Conservation (phyloP, 2,113 vertebrate species). For the Toxotes jaculatrix region DNA sequence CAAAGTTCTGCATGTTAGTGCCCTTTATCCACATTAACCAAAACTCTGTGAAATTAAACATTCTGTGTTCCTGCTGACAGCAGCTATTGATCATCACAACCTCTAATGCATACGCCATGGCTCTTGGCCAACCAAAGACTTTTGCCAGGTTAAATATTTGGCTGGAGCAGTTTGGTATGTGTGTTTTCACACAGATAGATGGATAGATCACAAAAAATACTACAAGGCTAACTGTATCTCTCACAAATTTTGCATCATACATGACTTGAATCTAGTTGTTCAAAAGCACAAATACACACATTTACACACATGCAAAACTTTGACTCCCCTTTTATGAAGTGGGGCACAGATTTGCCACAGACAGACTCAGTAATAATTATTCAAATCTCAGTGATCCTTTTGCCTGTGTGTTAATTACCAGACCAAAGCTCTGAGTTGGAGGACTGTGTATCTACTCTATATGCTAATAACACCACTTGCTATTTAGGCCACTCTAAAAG, state of each 20-base stretch:
- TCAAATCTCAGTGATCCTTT: conserved; percentile 78
- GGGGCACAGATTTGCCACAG: conserved; percentile 64
- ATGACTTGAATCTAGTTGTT: not conserved
- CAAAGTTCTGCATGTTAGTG: not conserved
- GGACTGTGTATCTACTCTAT: conserved; percentile 77
- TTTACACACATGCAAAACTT: conserved; percentile 39
- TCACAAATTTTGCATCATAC: conserved; percentile 1
- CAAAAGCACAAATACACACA: conserved; percentile 23
- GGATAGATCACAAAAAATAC: conserved; percentile 7
- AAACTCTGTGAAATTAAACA: not conserved
- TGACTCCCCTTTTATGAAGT: conserved; percentile 46
- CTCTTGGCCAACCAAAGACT: conserved; percentile 5
- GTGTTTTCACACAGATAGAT: not conserved
- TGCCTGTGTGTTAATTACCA: conserved; percentile 78
- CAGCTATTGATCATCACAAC: conserved; percentile 25
- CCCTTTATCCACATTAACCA: conserved; percentile 12
- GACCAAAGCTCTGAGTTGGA: conserved; percentile 78
- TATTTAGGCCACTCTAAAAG: conserved; percentile 73
- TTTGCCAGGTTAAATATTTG: conserved; percentile 34
- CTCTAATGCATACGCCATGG: not conserved
- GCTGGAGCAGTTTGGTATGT: not conserved
- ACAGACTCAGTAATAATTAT: conserved; percentile 74
- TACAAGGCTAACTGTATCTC: not conserved
- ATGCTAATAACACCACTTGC: conserved; percentile 77
- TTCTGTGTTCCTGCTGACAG: not conserved